Percentiles rank a stretch among this genome's conserved stretches.
These are phyloP conservation scores for Ladona fulva DNA, from an alignment of 1,140 invertebrate genomes.

Conservation along the genomic window DNA sequence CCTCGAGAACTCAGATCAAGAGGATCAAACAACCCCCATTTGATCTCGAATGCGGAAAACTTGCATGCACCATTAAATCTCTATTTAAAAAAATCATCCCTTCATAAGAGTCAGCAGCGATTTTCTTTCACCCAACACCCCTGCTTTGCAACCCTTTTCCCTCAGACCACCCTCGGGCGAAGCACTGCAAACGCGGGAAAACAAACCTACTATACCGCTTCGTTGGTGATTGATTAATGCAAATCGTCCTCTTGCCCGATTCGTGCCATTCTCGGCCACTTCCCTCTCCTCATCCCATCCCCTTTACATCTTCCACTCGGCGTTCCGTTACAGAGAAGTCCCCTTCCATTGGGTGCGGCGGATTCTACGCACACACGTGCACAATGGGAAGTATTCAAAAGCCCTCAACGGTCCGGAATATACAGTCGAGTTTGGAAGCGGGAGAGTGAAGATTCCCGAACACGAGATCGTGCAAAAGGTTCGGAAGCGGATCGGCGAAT, in stretches of 20 bases:
- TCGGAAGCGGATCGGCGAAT: no score
- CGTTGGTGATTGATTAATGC: not conserved
- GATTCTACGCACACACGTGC: not conserved
- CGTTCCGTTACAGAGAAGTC: slow-evolving; percentile 19
- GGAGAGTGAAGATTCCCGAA: no score
- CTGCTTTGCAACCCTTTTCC: not conserved
- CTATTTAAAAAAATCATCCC: no score
- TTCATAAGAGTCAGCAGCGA: no score
- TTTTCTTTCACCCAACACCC: not conserved
- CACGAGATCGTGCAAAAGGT: no score
- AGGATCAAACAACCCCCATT: no score
- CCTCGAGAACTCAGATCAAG: no score
- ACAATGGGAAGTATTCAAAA: not conserved
- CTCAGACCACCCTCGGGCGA: not conserved
- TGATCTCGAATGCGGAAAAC: no score
- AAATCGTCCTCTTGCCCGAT: slow-evolving; percentile 19
- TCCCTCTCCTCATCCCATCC: slow-evolving; percentile 16
- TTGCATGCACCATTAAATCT: no score
- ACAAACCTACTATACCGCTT: not conserved
- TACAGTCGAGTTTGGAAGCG: not conserved
- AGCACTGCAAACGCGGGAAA: not conserved
- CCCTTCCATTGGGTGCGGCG: not conserved
- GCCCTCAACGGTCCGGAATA: not conserved
- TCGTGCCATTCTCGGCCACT: slow-evolving; percentile 21
- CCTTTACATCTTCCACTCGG: slow-evolving; percentile 18